A percentile compares a stretch with the other conserved stretches of the same genome.
Evolutionary conservation across 2,113 vertebrate species (phyloP).

Genomic region (Syngnathus scovelli): DNA sequence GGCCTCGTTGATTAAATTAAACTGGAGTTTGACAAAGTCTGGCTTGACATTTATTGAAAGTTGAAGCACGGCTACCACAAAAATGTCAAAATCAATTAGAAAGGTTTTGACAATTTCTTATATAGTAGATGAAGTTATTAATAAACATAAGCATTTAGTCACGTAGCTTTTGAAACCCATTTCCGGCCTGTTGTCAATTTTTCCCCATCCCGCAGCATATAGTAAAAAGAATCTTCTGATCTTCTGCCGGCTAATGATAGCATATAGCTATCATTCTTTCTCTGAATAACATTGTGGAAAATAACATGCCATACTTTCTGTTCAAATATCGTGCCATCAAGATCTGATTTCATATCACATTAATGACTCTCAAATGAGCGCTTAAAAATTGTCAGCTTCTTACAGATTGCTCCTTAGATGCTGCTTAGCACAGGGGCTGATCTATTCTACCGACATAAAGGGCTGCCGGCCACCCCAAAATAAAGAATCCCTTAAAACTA

Average conservation of each 20-base stretch:
- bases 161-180: neutral
- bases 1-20: constrained; percentile 34
- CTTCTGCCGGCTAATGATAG: too few relatives aligned
- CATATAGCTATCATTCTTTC: neutral
- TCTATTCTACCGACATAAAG: too few relatives aligned
- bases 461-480: too few relatives aligned
- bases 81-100: constrained; percentile 23
- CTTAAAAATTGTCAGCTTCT: neutral
- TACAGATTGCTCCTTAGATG: too few relatives aligned
- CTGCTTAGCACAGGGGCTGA: too few relatives aligned
- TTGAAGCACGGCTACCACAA: constrained; percentile 36
- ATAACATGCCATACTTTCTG: neutral
- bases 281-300: too few relatives aligned
- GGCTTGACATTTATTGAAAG: constrained; percentile 40
- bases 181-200: neutral
- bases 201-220: neutral
- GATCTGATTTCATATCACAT: too few relatives aligned
- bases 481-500: too few relatives aligned
- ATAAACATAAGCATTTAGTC: constrained; percentile 7
- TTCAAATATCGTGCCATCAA: neutral
- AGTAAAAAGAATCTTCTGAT: neutral
- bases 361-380: too few relatives aligned
- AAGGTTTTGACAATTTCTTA: constrained; percentile 9
- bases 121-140: constrained; percentile 1
- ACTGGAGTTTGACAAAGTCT: constrained; percentile 38